Base-by-base conservation (phyloP, 2,797 vertebrate species). In the Champsocephalus esox region DNA sequence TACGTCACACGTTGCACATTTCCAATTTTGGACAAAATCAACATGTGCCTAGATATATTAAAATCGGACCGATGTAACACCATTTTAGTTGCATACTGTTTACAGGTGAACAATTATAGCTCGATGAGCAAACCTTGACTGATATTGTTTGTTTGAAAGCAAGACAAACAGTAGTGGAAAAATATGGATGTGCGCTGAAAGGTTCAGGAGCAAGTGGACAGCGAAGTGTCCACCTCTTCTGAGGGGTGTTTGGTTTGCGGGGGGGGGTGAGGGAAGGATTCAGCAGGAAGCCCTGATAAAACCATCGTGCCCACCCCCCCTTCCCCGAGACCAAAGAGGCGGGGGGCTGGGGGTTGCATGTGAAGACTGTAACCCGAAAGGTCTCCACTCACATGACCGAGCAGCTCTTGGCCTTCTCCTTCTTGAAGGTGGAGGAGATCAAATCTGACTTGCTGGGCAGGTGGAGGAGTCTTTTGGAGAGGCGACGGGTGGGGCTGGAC, bases 361-460 rank as follows among this genome's bases (percentile, higher is more conserved):
- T 85, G 87, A 88, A 82, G 80, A 86, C 79, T 16, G 81, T 78
- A 83, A 83, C 86, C 80, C 78, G 55, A 46, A 65, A 79, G 60
- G 50, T 73, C 74, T 83, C 83, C 81, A 87, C 92, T 95, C 96
- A 99, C 97, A 99, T 99, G 84, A 99, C 93, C 0, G 97, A 98
- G 93, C 98, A 99, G 92, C 97, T 98, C 93, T 97, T 98, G 87
- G 97, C 93, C 86, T 98, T 98, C 90, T 99, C 97, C 93, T 98
- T 98, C 91, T 97, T 98, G 93, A 98, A 98, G 86, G 96, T 95
- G 66, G 96, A 97, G 67, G 97, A 96, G 92, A 98, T 96, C 93
- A 98, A 94, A 92, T 98, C 97, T 0, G 98, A 97, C 81, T 96
- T 96, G 92, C 97, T 98, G 89, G 98, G 96, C 34, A 98, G 94